Percentiles rank a stretch among this genome's conserved stretches.
These are phyloP conservation scores for Acanthopagrus latus DNA, from an alignment of 2,797 vertebrate genomes.

Conservation along the genomic window DNA sequence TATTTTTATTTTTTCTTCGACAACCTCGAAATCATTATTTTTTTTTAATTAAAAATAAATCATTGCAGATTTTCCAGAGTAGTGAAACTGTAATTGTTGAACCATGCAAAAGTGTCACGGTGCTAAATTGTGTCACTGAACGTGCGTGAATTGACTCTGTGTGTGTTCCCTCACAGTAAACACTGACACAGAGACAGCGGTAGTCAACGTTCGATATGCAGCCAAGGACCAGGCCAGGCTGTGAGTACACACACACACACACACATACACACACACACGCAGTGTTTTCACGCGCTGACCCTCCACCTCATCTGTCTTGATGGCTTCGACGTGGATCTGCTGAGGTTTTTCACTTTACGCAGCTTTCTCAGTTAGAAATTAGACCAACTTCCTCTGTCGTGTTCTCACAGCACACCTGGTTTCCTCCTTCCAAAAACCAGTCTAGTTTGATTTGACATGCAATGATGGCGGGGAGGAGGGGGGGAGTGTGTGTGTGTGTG, in stretches of 20 bases:
- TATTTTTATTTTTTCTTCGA: not conserved
- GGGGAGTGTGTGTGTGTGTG: not conserved
- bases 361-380: conserved; percentile 20
- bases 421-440: conserved; percentile 38
- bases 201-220: conserved; percentile 97
- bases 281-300: conserved; percentile 23
- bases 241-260: conserved; percentile 85
- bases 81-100: not conserved
- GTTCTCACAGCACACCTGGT: conserved; percentile 46
- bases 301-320: conserved; percentile 39
- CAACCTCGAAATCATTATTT: not conserved
- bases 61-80: not conserved
- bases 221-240: conserved; percentile 98
- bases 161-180: conserved; percentile 88
- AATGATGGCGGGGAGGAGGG: conserved; percentile 13
- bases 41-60: too few species aligned
- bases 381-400: conserved; percentile 10
- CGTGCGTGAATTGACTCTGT: conserved; percentile 41
- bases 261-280: not conserved
- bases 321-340: conserved; percentile 23
- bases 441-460: conserved; percentile 58
- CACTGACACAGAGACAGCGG: conserved; percentile 98
- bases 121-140: conserved; percentile 3
- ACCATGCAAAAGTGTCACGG: not conserved
- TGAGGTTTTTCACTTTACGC: conserved; percentile 5